Base-by-base conservation (phyloP, 1,140 invertebrate species). In the Hycleus phaleratus region DNA sequence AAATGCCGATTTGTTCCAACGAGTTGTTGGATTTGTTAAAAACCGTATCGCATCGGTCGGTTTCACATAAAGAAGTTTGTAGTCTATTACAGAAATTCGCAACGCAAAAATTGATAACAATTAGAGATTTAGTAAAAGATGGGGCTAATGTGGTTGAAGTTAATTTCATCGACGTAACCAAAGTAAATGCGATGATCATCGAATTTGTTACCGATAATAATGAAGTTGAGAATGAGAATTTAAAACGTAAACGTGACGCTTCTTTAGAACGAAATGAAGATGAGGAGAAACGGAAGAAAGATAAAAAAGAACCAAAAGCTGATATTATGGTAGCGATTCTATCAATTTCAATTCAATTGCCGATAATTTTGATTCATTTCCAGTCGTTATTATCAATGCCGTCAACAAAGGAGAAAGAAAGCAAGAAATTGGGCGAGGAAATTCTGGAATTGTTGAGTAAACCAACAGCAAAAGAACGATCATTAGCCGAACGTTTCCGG, bases 381-480 rank as follows among this genome's bases (percentile, higher is more conserved):
- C 68, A 90, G 88, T 95, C 90, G 42, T 74, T 98, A 18, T 77
- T 98, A 44, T 91, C 92, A 8, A 89, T 94, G 83, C 90, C 94
- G 12, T 96, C 94, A 0, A 93, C 93, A 46, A 83, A 92, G 68
- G 94, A 98, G 72, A 93, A 94, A 73, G 93, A 96, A 71, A 95
- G 85, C 61, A 97, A 97, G 74, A 90, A 94, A 77, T 83, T 97
- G 5, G 93, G 93, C 2, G 95, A 98, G 77, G 95, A 98, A 76
- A 97, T 98, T 56, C 78, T 96, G 58, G 91, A 96, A 71, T 74
- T 98, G 5, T 75, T 98, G 0, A 95, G 91, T 61, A 95, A 95
- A 75, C 94, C 94, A 18, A 97, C 94, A 3, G 94, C 93, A 2
- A 98, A 97, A 77, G 95, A 98, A 74, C 85, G 88, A 68, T 93